Conservation (phyloP, 2,797 vertebrate species). For the Acipenser ruthenus region DNA sequence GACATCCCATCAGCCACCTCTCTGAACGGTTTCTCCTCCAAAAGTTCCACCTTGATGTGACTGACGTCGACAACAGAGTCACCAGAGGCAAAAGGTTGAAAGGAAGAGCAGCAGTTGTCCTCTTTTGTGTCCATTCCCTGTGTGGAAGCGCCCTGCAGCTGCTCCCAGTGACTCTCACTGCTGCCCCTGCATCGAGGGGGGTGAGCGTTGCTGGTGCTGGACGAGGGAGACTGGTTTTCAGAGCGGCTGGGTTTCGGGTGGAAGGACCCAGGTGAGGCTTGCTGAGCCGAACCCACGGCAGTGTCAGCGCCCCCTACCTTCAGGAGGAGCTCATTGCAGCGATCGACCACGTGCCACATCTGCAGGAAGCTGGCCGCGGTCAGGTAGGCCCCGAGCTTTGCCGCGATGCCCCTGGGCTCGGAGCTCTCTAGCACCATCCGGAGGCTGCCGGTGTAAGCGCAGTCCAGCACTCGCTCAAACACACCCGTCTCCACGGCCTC, state of each 20-base stretch:
- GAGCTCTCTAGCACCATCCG: not conserved
- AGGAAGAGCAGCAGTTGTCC: not conserved
- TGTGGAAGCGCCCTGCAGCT: too few relatives aligned
- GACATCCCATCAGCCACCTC: too few relatives aligned
- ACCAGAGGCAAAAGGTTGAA: not conserved
- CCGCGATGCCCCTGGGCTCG: not conserved
- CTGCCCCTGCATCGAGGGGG: too few relatives aligned
- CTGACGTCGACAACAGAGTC: not conserved
- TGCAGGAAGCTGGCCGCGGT: not conserved
- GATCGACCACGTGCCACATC: not conserved
- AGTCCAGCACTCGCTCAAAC: not conserved
- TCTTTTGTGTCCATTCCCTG: not conserved
- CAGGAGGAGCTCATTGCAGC: slow-evolving; percentile 1
- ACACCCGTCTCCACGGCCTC: not conserved
- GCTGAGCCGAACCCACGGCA: not conserved
- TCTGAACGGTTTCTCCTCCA: too few relatives aligned
- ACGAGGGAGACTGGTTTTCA: not conserved
- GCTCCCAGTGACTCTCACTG: too few relatives aligned
- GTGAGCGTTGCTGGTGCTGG: not conserved
- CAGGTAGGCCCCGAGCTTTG: not conserved
- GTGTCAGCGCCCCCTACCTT: not conserved
- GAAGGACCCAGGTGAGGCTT: not conserved
- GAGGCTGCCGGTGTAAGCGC: not conserved
- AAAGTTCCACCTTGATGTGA: not conserved
- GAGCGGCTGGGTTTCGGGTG: not conserved